Evolutionary conservation across 1,140 invertebrate genomes (phyloP), one percentile per base, ranked within the genome.

Genomic region (Psix sp.): DNA sequence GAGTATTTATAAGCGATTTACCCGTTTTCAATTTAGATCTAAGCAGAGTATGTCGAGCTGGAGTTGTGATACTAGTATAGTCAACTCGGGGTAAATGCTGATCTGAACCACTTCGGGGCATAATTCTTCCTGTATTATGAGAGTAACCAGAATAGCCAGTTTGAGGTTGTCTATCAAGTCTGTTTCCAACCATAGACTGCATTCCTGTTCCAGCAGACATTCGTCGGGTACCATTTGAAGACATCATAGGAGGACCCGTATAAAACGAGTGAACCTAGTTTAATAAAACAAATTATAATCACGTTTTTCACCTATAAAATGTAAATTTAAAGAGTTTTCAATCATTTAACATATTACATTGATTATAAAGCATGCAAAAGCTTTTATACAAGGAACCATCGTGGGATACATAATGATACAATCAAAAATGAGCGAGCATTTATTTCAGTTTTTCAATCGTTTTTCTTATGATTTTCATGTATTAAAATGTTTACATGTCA

Each of bases 91-190:
- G 93, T 56, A 95, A 87, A 83, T 95, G 93, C 77, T 95, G 94
- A 84, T 95, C 94, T 2, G 93, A 95, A 15, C 94, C 94, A 38
- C 93, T 94, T 49, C 94, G 88, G 1, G 94, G 93, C 86, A 95
- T 93, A 57, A 90, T 89, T 33, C 90, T 84, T 33, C 89, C 84
- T 35, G 82, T 83, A 40, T 83, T 83, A 7, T 89, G 88, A 17
- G 88, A 84, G 68, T 89, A 90, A 10, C 82, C 73, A 10, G 52
- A 26, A 70, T 89, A 89, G 60, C 88, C 87, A 2, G 85, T 81
- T 39, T 88, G 88, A 51, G 84, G 84, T 73, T 88, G 88, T 38
- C 87, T 84, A 14, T 82, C 71, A 35, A 85, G 46, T 65, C 83
- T 80, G 29, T 79, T 80, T 2, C 77, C 73, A 17, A 82, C 78